phyloP scores from a whole-genome alignment of 2,797 vertebrate species.

The Dendrocincla tyrannina region DNA sequence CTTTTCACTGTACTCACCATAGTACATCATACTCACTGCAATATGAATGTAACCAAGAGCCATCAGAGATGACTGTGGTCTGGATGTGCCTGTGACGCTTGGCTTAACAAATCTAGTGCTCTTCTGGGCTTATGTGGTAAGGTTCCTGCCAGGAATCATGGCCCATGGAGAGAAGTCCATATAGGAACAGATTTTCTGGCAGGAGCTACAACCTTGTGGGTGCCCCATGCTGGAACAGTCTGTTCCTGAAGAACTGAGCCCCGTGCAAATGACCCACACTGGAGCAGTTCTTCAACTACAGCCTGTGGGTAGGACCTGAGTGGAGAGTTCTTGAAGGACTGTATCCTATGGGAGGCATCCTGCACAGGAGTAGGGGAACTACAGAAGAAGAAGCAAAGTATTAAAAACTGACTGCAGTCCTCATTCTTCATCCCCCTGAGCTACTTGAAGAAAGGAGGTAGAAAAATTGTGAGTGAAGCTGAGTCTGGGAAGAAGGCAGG shows the following conservation, averaged over 20 bases:
- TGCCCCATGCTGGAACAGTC: background rate
- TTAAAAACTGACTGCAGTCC: background rate
- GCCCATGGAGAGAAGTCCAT: background rate
- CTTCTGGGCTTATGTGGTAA: background rate
- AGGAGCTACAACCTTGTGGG: background rate
- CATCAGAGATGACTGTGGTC: background rate
- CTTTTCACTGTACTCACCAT: background rate
- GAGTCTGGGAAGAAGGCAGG: background rate
- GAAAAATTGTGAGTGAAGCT: background rate
- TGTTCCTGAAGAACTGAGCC: background rate
- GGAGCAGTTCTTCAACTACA: background rate
- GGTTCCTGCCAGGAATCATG: background rate
- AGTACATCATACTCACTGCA: no score
- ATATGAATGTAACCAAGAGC: background rate
- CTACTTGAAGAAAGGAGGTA: background rate
- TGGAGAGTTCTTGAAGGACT: background rate
- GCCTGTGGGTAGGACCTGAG: background rate
- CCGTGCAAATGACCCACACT: background rate
- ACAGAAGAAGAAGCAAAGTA: rapidly evolving
- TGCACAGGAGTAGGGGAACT: background rate
- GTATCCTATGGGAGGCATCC: background rate
- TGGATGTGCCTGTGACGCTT: background rate
- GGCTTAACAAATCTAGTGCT: background rate
- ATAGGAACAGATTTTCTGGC: background rate
- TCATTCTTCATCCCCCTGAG: background rate